Base-by-base conservation (phyloP, 2,888 invertebrate species). In the Drosophila rubida region DNA sequence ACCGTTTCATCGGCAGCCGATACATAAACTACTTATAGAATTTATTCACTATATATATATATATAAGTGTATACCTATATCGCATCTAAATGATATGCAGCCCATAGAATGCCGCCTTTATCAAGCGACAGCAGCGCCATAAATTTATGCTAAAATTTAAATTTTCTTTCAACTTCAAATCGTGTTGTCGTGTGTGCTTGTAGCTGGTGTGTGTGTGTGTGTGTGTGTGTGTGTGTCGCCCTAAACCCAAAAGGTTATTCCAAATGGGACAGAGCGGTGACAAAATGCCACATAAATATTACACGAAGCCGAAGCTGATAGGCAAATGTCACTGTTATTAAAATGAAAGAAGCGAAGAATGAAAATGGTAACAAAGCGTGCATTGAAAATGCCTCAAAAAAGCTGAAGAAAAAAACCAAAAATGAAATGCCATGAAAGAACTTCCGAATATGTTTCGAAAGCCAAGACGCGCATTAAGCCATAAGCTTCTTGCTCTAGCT, bases 131-230 rank as follows among this genome's bases (percentile, higher is more conserved):
- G 76, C 61, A 65, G 60, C 48, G 61, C 70, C 78, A 82, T 82
- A 86, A 82, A 82, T 82, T 82, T 83, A 82, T 86, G 82, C 80
- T 86, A 77, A 86, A 83, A 86, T 82, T 86, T 78, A 83, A 86
- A 80, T 86, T 82, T 83, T 69, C 86, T 80, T 86, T 80, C 25
- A 78, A 65, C 51, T 69, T 68, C 69, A 69, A 75, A 64, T 50
- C 65, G 39, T 75, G 69, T 68, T 55, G 46, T 35, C 55, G 45
- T 35, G 30, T 39, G 9, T 39, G 2, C 8, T 27, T 14, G 8
- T 16, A 4, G 16, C 46, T 46, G 6, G 35, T 48, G 11, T 45
- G 49, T 23, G 45, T 45, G n/a, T 23, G 50, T 60, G 14, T 35
- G 41, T 14, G 46, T 35, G 39, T 51, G 41, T 67, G 49, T 69